phyloP scores from a whole-genome alignment of 2,113 vertebrate genomes.

The Muntiacus muntjak region DNA sequence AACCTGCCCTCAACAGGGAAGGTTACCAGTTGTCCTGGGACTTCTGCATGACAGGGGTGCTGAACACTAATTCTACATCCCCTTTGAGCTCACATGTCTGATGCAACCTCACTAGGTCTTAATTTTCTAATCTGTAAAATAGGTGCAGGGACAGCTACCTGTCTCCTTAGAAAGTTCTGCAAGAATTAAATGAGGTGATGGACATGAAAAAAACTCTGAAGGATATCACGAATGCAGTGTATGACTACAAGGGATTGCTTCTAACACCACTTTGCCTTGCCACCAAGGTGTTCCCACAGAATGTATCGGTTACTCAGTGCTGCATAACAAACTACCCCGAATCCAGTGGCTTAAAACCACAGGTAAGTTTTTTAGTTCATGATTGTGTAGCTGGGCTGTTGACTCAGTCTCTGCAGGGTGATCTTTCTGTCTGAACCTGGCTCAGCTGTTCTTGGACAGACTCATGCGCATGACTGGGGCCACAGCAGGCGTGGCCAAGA shows the following conservation, averaged over 20 bases:
- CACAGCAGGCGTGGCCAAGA: background rate
- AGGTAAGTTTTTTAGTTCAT: background rate
- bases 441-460: background rate
- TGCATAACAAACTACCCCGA: background rate
- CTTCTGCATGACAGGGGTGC: too few species aligned
- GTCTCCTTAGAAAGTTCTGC: background rate
- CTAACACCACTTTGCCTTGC: background rate
- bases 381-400: background rate
- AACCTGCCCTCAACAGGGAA: background rate
- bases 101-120: background rate
- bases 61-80: background rate
- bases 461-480: background rate
- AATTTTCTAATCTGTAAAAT: background rate
- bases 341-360: background rate
- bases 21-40: background rate
- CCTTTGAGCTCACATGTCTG: background rate
- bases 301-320: background rate
- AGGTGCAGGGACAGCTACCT: background rate
- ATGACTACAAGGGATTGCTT: background rate
- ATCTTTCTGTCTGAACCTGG: background rate
- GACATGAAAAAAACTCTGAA: background rate
- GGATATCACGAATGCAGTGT: background rate
- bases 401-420: background rate
- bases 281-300: background rate
- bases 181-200: background rate